A percentile compares a stretch with the other conserved stretches of the same genome.
These are phyloP conservation scores for Crematogaster levior DNA, from an alignment of 2,888 invertebrate genomes.

Conservation along the genomic window DNA sequence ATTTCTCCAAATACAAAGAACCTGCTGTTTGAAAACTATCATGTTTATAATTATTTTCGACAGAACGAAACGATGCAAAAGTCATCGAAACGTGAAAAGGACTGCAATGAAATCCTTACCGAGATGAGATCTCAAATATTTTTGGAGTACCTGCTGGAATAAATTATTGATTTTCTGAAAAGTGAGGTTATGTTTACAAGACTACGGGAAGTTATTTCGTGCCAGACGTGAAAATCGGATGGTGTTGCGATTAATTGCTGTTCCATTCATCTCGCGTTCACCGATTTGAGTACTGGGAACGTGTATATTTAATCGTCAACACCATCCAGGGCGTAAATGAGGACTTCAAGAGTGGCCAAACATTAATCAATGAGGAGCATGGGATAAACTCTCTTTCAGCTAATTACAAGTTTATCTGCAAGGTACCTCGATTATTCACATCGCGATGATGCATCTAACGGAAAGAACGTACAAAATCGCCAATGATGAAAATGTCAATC, in stretches of 20 bases:
- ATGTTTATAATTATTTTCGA: not conserved
- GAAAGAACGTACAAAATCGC: not conserved
- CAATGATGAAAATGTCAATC: not conserved
- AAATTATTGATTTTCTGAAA: conserved; percentile 81
- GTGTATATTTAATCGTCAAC: not conserved
- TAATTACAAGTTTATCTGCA: not conserved
- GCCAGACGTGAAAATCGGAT: not conserved
- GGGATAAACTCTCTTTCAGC: not conserved
- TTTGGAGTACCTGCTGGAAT: conserved; percentile 53
- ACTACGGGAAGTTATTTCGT: conserved; percentile 33
- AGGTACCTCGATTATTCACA: conserved; percentile 11
- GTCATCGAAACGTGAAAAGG: not conserved
- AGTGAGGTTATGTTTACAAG: conserved; percentile 83
- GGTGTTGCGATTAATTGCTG: not conserved
- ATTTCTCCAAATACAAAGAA: not conserved
- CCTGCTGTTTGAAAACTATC: not conserved
- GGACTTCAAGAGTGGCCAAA: conserved; percentile 40
- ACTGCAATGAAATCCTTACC: not conserved
- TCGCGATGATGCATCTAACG: not conserved
- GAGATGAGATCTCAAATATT: conserved; percentile 25
- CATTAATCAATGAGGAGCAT: conserved; percentile 1
- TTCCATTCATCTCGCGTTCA: not conserved
- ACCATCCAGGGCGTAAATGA: not conserved
- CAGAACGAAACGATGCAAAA: not conserved
- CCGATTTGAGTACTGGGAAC: not conserved